Evolutionary conservation across 2,888 invertebrate species (phyloP).

Genomic region (Octodonta nipae): DNA sequence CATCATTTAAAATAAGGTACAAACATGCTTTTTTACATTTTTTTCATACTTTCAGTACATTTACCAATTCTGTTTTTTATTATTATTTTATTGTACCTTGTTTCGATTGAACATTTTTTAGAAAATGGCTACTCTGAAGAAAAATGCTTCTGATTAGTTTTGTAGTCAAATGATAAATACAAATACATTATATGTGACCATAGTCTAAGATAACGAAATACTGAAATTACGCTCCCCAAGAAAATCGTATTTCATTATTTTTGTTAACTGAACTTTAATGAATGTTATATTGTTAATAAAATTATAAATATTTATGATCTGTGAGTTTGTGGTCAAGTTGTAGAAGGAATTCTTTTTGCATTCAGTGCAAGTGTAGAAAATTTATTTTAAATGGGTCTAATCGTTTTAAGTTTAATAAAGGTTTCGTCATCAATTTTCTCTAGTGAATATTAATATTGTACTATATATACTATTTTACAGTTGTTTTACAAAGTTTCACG

Average conservation of each 20-base stretch:
- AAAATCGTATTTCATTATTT: background rate
- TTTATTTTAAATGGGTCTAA: too few species aligned
- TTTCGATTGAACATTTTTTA: constrained; percentile 1
- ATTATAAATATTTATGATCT: constrained; percentile 32
- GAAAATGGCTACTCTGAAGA: too few species aligned
- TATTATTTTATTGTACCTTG: constrained; percentile 1
- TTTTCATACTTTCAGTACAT: background rate
- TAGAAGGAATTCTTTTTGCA: constrained; percentile 12
- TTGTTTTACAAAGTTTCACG: too few species aligned
- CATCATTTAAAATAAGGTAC: constrained; percentile 1
- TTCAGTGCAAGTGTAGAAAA: too few species aligned
- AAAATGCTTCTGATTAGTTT: constrained; percentile 1
- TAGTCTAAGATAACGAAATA: constrained; percentile 1
- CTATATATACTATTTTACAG: too few species aligned
- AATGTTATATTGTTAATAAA: constrained; percentile 37
- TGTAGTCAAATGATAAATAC: constrained; percentile 2
- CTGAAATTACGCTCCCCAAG: background rate
- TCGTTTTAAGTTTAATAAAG: too few species aligned
- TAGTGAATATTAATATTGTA: too few species aligned
- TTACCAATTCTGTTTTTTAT: background rate
- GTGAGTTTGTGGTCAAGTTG: constrained; percentile 20
- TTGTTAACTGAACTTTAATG: constrained; percentile 22
- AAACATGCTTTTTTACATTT: constrained; percentile 1
- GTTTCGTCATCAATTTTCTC: too few species aligned
- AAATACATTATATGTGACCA: constrained; percentile 1